Percentiles rank a stretch among this genome's conserved stretches.
Evolutionary conservation across 2,797 vertebrate species (phyloP).

Genomic region (Pitangus sulphuratus): DNA sequence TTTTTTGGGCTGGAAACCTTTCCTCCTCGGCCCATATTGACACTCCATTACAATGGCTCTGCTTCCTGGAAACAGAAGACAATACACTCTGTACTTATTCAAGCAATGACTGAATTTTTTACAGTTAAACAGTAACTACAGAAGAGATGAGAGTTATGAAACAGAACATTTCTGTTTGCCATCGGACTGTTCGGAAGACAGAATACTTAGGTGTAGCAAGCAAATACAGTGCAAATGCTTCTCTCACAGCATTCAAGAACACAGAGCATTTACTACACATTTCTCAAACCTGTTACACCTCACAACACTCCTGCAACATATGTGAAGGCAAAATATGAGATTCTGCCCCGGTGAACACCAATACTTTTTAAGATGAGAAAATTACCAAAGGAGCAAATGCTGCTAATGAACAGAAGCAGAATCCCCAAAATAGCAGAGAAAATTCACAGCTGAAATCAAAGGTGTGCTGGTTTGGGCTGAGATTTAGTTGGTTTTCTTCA

Average conservation of each 20-base stretch:
- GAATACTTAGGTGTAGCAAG: background rate
- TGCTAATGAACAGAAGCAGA: background rate
- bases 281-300: background rate
- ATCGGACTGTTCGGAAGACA: background rate
- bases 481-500: background rate
- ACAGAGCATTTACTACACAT: background rate
- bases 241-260: background rate
- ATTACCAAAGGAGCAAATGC: background rate
- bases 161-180: background rate
- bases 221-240: background rate
- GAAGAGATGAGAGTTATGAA: background rate
- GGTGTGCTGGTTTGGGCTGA: background rate
- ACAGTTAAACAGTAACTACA: background rate
- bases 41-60: conserved; percentile 90
- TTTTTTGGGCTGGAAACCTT: conserved; percentile 84
- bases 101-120: background rate
- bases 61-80: conserved; percentile 76
- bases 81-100: conserved; percentile 15
- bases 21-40: conserved; percentile 86
- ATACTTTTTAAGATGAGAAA: background rate
- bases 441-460: background rate
- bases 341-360: background rate
- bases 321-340: background rate
- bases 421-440: background rate
- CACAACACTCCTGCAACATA: background rate